Evolutionary conservation across 2,113 vertebrate species (phyloP), one percentile per base, ranked within the genome.

Genomic region (Syngnathoides biaculeatus): DNA sequence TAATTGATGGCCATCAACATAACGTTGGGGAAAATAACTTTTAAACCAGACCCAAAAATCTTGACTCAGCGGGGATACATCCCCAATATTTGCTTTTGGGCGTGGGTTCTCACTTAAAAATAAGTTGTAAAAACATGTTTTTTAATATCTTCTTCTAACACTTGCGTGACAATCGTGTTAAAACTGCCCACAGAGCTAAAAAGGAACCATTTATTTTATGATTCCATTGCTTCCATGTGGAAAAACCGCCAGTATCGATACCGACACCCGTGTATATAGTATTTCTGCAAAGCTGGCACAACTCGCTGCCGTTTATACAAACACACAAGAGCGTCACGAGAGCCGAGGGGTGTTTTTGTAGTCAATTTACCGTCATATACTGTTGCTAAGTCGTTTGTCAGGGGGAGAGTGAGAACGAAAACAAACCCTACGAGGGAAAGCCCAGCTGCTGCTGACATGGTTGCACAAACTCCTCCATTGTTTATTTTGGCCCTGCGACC

Each of bases 401-500:
- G 62, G 15, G 75, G 47, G 9, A 39, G 62, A 71, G 70, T 72
- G 71, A 68, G 74, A 80, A 83, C 79, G 71, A 81, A 78, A 65
- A 75, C 38, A 63, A 73, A 80, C 86, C 80, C 69, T 68, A 61
- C 0, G 61, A 80, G 84, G 48, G 77, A 80, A 87, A 83, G 70
- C n/a, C 57, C 78, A 79, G 67, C 65, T 38, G 69, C 73, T 50
- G 72, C 65, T 81, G 82, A 81, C 76, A 76, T 55, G 48, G 56
- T 72, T 72, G 72, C 64, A 57, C 81, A 82, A 83, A 74, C 67
- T 72, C 73, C 69, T 69, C 35, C 38, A 64, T 65, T 91, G 77
- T 84, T 90, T 69, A 82, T 81, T 67, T 74, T 87, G 83, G 88
- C 81, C 63, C 9, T 9, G 26, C 59, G 76, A 62, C 77, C 64